phyloP scores from a whole-genome alignment of 2,113 vertebrate genomes.

The Willisornis vidua region DNA sequence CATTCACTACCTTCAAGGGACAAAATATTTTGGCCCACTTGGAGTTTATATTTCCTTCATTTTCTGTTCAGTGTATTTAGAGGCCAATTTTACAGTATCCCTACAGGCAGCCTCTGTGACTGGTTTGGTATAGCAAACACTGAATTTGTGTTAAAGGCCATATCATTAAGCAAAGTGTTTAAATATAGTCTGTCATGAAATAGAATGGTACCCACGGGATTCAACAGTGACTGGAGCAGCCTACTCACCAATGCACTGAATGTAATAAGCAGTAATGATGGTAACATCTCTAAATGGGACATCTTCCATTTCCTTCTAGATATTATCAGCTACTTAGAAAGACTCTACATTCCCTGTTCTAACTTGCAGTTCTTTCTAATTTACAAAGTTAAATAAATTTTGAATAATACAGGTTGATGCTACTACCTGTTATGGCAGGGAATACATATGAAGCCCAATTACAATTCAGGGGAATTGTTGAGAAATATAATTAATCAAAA shows the following conservation, averaged over 20 bases:
- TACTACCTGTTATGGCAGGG: not conserved
- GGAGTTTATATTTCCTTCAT: not conserved
- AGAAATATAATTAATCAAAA: not conserved
- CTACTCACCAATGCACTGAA: not conserved
- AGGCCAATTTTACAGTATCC: not conserved
- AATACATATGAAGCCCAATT: not conserved
- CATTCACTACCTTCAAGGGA: conserved; percentile 41
- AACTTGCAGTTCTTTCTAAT: not conserved
- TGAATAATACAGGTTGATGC: not conserved
- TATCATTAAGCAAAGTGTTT: not conserved
- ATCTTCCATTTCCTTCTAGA: not conserved
- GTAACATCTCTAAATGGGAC: not conserved
- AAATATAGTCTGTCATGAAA: not conserved
- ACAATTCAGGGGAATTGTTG: not conserved
- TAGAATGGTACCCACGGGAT: not conserved
- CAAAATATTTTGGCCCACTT: conserved; percentile 31
- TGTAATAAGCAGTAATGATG: not conserved
- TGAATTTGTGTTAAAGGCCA: not conserved
- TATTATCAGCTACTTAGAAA: not conserved
- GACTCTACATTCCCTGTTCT: not conserved
- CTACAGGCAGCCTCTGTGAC: not conserved
- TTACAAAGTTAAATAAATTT: not conserved
- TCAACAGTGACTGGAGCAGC: not conserved
- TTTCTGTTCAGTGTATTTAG: conserved; percentile 1
- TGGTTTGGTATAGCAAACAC: not conserved